These are phyloP conservation scores for Hepsetus odoe DNA, from an alignment of 2,113 vertebrate genomes.

Conservation along the genomic window DNA sequence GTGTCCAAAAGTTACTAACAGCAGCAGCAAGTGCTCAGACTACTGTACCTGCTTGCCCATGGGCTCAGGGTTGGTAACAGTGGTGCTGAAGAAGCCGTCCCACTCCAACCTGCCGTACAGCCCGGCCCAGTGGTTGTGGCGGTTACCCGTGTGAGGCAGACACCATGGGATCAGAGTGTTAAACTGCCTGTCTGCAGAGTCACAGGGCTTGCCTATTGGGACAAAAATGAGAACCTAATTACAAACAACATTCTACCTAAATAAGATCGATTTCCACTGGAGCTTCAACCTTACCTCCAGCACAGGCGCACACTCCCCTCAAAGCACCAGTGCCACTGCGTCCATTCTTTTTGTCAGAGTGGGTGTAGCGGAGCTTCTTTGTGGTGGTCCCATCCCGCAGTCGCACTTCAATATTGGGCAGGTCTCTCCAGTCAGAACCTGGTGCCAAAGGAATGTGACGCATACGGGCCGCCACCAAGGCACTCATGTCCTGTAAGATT, in stretches of 20 bases:
- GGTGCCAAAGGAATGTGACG: constrained; percentile 92
- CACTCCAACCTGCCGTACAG: constrained; percentile 94
- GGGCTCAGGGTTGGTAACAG: constrained; percentile 95
- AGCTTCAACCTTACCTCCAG: constrained; percentile 78
- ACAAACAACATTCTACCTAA: neutral
- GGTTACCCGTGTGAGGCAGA: constrained; percentile 93
- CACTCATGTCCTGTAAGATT: constrained; percentile 91
- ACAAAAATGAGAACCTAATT: neutral
- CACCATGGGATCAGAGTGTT: constrained; percentile 98
- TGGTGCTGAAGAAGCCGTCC: constrained; percentile 98
- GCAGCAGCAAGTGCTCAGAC: neutral
- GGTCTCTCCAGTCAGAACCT: constrained; percentile 93
- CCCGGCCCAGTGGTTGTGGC: constrained; percentile 97
- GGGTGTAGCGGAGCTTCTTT: constrained; percentile 86
- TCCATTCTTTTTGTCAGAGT: constrained; percentile 87
- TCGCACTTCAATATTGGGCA: constrained; percentile 91
- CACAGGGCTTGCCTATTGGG: constrained; percentile 81
- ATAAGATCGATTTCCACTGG: neutral
- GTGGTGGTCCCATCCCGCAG: constrained; percentile 86
- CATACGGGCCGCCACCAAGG: constrained; percentile 93
- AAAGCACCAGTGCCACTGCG: constrained; percentile 83
- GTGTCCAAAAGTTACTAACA: too few species aligned
- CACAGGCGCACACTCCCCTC: constrained; percentile 89
- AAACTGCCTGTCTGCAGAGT: constrained; percentile 89
- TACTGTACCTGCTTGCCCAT: constrained; percentile 94